Conservation (phyloP, 2,113 vertebrate genomes). For the Chaenogobius annularis region DNA sequence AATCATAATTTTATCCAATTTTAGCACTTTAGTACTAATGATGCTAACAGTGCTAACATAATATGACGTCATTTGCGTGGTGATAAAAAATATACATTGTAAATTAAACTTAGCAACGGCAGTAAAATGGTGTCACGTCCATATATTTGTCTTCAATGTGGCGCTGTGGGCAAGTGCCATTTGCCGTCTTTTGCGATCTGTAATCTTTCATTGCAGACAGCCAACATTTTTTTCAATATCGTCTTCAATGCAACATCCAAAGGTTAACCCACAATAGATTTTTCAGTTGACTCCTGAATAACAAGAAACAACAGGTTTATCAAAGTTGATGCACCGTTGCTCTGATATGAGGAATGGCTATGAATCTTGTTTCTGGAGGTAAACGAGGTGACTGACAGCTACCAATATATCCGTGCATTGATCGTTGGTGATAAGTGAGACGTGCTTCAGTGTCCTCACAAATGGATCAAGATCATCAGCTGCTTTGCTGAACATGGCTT, state of each 20-base stretch:
- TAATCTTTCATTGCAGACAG: too few species aligned
- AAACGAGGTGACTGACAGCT: constrained; percentile 28
- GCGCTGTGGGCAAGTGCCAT: too few species aligned
- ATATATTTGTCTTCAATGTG: too few species aligned
- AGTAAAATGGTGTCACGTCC: too few species aligned
- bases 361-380: background rate
- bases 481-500: background rate
- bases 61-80: too few species aligned
- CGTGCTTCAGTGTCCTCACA: constrained; percentile 10
- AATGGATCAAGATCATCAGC: constrained; percentile 16
- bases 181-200: too few species aligned
- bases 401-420: background rate
- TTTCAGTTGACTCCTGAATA: background rate
- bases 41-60: too few species aligned
- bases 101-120: too few species aligned
- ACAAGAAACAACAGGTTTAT: background rate
- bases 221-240: background rate
- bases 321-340: constrained; percentile 4
- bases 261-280: background rate
- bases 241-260: background rate
- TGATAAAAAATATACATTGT: too few species aligned
- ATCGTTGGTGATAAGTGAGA: constrained; percentile 19
- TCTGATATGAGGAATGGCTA: background rate
- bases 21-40: too few species aligned
- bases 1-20: too few species aligned